Conservation (phyloP, 2,888 invertebrate genomes). For the Trichacis sp. region DNA sequence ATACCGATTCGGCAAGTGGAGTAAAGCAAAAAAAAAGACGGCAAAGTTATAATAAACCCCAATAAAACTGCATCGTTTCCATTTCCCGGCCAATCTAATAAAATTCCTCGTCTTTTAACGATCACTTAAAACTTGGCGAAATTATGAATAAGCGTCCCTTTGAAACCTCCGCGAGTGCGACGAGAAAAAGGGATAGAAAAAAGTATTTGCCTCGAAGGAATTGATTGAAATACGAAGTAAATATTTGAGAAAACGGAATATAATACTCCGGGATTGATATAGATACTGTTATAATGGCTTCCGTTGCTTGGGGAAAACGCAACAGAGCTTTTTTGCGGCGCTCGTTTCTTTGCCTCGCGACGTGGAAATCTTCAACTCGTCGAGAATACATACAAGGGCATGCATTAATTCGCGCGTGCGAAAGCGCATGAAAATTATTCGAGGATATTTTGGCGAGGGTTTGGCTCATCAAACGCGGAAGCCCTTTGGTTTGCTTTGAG, state of each 20-base stretch:
- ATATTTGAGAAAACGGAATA: constrained; percentile 43
- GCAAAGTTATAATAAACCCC: neutral
- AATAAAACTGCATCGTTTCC: constrained; percentile 3
- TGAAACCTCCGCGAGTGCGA: constrained; percentile 19
- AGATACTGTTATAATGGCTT: constrained; percentile 44
- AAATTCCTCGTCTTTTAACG: constrained; percentile 24
- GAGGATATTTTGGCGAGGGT: constrained; percentile 24
- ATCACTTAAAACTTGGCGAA: constrained; percentile 26
- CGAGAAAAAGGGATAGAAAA: constrained; percentile 11
- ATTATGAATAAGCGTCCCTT: constrained; percentile 32
- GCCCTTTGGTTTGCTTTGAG: too few species aligned
- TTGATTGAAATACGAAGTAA: constrained; percentile 43
- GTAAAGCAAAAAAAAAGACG: neutral
- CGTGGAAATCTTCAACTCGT: constrained; percentile 33
- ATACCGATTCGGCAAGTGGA: neutral
- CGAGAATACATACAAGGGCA: constrained; percentile 18
- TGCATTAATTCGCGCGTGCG: constrained; percentile 3
- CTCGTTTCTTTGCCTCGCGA: constrained; percentile 33
- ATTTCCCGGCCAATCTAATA: constrained; percentile 31
- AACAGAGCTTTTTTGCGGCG: constrained; percentile 30
- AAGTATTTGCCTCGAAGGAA: constrained; percentile 24
- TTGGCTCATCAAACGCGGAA: constrained; percentile 22
- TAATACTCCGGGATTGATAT: constrained; percentile 42
- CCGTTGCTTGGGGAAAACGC: constrained; percentile 40
- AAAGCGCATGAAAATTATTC: neutral